Percentiles rank a stretch among this genome's conserved stretches.
These are phyloP conservation scores for Oophaga sylvatica DNA, from an alignment of 2,797 vertebrate species.

Conservation along the genomic window DNA sequence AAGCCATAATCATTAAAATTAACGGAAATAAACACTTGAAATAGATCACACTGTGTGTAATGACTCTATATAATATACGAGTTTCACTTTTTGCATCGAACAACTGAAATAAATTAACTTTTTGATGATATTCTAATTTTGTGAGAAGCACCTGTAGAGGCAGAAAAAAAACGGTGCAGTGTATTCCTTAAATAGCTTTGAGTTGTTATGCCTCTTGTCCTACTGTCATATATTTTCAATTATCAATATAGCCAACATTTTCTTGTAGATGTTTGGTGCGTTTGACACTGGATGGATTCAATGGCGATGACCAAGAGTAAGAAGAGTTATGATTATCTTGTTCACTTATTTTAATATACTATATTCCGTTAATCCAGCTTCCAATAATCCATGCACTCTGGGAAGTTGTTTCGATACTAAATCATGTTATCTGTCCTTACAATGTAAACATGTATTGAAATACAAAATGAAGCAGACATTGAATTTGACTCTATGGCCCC, in stretches of 20 bases:
- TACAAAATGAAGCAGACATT: background rate
- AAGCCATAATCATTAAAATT: no score
- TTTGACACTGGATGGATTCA: constrained; percentile 74
- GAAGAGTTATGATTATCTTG: background rate
- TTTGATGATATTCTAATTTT: no score
- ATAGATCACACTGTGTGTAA: no score
- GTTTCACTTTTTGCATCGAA: no score
- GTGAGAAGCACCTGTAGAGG: no score
- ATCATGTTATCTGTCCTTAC: background rate
- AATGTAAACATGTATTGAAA: background rate
- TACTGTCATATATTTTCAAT: background rate
- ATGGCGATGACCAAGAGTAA: constrained; percentile 76
- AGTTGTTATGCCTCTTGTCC: no score
- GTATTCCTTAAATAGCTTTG: no score
- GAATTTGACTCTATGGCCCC: background rate
- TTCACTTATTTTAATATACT: background rate
- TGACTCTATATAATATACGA: no score
- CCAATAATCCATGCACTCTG: background rate
- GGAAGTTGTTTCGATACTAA: background rate
- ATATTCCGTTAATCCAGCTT: background rate
- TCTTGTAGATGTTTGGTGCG: constrained; percentile 84
- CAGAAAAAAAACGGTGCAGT: no score
- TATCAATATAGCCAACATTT: constrained; percentile 56
- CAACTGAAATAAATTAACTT: no score
- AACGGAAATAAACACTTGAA: no score